Base-by-base conservation (phyloP, 1,140 invertebrate species). In the Lepidurus couesii region DNA sequence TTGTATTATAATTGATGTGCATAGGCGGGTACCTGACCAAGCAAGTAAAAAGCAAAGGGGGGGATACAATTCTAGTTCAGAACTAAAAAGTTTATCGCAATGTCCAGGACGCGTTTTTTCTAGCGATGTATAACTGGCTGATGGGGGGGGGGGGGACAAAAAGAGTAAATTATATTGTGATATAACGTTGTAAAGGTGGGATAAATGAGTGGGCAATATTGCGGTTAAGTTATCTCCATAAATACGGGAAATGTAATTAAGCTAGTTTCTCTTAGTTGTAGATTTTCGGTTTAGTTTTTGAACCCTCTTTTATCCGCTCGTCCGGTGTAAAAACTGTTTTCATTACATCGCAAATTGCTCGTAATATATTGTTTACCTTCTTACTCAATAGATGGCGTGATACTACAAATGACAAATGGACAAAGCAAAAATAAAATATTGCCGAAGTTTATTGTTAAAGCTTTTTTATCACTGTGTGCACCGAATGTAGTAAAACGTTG, bases 11-110 rank as follows among this genome's bases (percentile, higher is more conserved):
- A 13, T 65, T 65, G 53, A n/a, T n/a, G n/a, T 65, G 53, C 16
- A 65, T 65, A 65, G 53, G 53, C n/a, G n/a, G 11, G 53, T 65
- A 65, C 53, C 53, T 65, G 53, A 65, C 53, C 53, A 65, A 65
- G 21, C 16, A 13, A 65, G 53, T 65, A n/a, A 65, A 65, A 16
- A 21, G 53, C 13, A 9, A 65, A 65, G 53, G 53, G 53, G 21
- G 53, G 13, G 53, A n/a, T 3, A 65, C 16, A 65, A 16, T 47
- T 65, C 13, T 65, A 47, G 21, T 65, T 7, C 0, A 0, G 21
- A 65, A 7, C 9, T n/a, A 65, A 7, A 65, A 65, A 65, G 53
- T 7, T 16, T 3, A 16, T 65, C 53, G 53, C 53, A 65, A 65
- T 65, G 53, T 65, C 53, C 13, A 13, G 13, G 4, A 47, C 16